Evolutionary conservation across 2,888 invertebrate genomes (phyloP).

Genomic region (Crematogaster levior): DNA sequence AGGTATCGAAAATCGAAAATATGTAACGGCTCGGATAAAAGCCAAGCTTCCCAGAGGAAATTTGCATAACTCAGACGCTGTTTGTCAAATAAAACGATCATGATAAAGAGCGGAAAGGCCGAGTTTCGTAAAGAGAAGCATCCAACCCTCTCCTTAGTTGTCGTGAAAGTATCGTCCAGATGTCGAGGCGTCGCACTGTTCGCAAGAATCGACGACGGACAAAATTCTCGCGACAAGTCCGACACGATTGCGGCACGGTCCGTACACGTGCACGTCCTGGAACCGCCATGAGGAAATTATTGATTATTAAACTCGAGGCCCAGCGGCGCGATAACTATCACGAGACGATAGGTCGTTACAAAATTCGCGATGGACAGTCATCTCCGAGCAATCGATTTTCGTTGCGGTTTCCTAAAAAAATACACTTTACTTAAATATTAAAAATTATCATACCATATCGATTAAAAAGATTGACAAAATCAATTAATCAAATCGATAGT

Average conservation of each 20-base stretch:
- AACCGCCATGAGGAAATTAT: conserved; percentile 78
- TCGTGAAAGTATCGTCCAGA: conserved; percentile 54
- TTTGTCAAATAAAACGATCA: conserved; percentile 74
- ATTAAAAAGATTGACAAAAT: neutral
- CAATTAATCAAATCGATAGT: neutral
- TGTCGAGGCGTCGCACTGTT: conserved; percentile 26
- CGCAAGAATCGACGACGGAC: conserved; percentile 62
- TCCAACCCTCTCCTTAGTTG: neutral
- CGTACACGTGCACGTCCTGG: conserved; percentile 80
- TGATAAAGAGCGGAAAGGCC: conserved; percentile 56
- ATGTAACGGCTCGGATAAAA: conserved; percentile 31
- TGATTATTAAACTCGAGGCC: conserved; percentile 81
- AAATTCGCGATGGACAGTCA: conserved; percentile 32
- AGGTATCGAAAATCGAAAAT: conserved; percentile 47
- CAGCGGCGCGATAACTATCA: conserved; percentile 34
- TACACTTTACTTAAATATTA: neutral
- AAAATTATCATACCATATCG: neutral
- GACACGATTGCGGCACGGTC: conserved; percentile 77
- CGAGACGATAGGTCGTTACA: conserved; percentile 35
- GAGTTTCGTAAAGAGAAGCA: conserved; percentile 58
- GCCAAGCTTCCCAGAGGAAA: conserved; percentile 65
- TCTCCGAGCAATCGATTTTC: conserved; percentile 20
- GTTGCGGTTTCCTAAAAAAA: conserved; percentile 15
- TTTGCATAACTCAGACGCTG: conserved; percentile 68
- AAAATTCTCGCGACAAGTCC: conserved; percentile 66